Evolutionary conservation across 2,113 vertebrate species (phyloP).

Genomic region (Pristiophorus japonicus): DNA sequence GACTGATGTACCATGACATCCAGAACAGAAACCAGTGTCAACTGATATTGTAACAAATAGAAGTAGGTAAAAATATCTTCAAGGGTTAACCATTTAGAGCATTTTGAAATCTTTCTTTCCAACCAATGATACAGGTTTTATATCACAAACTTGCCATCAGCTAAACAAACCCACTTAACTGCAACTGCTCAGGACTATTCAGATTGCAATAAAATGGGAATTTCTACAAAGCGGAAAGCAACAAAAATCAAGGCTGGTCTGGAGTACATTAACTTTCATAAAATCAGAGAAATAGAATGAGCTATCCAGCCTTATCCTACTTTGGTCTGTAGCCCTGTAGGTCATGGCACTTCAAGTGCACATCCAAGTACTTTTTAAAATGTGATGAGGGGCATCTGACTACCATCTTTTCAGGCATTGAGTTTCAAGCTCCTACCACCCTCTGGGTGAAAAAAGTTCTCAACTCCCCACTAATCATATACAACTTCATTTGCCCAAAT

Average conservation of each 20-base stretch:
- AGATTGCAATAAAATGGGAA: not conserved
- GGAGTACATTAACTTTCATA: not conserved
- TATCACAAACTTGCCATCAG: not conserved
- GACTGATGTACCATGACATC: no score
- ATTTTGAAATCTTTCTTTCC: not conserved
- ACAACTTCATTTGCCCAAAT: not conserved
- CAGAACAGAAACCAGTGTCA: not conserved
- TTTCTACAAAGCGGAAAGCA: not conserved
- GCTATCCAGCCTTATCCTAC: no score
- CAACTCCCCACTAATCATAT: not conserved
- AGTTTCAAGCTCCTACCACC: no score
- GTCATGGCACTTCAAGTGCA: no score
- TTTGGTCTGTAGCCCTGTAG: no score
- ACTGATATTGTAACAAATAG: not conserved
- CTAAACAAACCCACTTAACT: not conserved
- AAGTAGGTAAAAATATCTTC: not conserved
- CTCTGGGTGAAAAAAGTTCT: no score
- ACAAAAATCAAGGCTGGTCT: not conserved
- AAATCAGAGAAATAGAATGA: no score
- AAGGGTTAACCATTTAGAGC: not conserved
- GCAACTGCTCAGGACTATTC: not conserved
- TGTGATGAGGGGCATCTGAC: no score
- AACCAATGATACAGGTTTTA: not conserved
- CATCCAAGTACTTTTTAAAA: no score
- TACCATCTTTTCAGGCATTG: no score